Evolutionary conservation across 2,888 invertebrate genomes (phyloP).

Genomic region (Sinhomidia bicolor): DNA sequence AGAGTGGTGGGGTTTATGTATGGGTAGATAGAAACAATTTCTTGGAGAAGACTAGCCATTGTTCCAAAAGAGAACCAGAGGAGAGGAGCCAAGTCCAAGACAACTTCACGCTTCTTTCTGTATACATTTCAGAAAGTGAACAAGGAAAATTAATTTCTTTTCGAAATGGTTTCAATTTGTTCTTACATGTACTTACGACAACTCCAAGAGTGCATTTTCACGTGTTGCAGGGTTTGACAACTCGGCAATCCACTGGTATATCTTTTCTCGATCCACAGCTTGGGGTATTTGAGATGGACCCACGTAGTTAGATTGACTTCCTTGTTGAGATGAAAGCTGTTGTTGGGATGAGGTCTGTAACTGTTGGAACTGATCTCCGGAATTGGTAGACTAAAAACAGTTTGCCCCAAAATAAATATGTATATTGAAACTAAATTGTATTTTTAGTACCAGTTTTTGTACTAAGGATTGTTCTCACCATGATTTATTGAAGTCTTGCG

Average conservation of each 20-base stretch:
- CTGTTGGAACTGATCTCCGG: slow-evolving; percentile 66
- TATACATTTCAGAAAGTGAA: not conserved
- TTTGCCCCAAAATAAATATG: too few relatives aligned
- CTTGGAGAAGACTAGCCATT: slow-evolving; percentile 96
- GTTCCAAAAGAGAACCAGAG: slow-evolving; percentile 99
- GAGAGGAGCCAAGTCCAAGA: slow-evolving; percentile 98
- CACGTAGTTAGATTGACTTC: slow-evolving; percentile 65
- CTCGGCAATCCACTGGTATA: slow-evolving; percentile 95
- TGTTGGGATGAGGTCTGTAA: slow-evolving; percentile 41
- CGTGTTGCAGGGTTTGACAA: slow-evolving; percentile 96
- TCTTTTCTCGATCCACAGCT: slow-evolving; percentile 92
- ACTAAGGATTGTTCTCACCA: not conserved
- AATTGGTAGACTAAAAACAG: slow-evolving; percentile 47
- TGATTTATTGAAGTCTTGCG: too few relatives aligned
- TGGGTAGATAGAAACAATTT: slow-evolving; percentile 99
- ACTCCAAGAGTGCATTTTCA: slow-evolving; percentile 97
- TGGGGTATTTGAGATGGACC: slow-evolving; percentile 78
- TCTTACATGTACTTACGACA: slow-evolving; percentile 91
- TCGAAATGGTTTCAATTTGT: too few relatives aligned
- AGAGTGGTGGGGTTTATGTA: slow-evolving; percentile 98
- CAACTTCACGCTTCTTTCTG: slow-evolving; percentile 92
- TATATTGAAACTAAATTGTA: not conserved
- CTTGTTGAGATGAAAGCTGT: slow-evolving; percentile 32
- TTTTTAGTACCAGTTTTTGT: not conserved
- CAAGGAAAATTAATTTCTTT: too few relatives aligned